Percentiles rank a stretch among this genome's conserved stretches.
Conservation (phyloP, 2,797 vertebrate genomes). For the Carcharodon carcharias region DNA sequence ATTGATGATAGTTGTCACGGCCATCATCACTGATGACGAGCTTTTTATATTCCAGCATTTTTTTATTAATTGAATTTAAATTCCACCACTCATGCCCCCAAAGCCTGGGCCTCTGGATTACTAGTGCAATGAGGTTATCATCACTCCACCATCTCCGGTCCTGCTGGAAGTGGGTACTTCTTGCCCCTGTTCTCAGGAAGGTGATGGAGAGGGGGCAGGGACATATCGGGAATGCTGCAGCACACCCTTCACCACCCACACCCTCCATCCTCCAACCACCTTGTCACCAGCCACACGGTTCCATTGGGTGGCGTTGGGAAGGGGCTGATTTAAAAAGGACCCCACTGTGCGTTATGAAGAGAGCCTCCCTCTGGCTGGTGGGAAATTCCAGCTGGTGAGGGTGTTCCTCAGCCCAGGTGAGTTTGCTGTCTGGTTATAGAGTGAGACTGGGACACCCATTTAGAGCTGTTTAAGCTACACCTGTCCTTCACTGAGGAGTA, state of each 20-base stretch:
- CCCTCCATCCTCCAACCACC: not conserved
- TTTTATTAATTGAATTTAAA: too few relatives aligned
- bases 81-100: too few relatives aligned
- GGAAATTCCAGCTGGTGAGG: not conserved
- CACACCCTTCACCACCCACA: not conserved
- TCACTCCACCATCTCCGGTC: too few relatives aligned
- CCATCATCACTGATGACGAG: too few relatives aligned
- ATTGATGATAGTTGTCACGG: too few relatives aligned
- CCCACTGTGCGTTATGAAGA: not conserved
- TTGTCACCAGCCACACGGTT: not conserved
- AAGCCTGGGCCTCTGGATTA: too few relatives aligned
- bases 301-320: not conserved
- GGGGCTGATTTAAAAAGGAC: not conserved
- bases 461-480: not conserved
- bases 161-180: not conserved
- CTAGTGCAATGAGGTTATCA: too few relatives aligned
- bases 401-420: not conserved
- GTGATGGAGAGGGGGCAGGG: not conserved
- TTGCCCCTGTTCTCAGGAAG: not conserved
- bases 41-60: too few relatives aligned
- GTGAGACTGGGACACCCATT: not conserved
- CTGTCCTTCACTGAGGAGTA: not conserved
- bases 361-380: too few relatives aligned
- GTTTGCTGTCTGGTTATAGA: not conserved
- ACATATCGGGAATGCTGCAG: not conserved